These are phyloP conservation scores for Lagodon rhomboides DNA, from an alignment of 2,797 vertebrate genomes.

Conservation along the genomic window DNA sequence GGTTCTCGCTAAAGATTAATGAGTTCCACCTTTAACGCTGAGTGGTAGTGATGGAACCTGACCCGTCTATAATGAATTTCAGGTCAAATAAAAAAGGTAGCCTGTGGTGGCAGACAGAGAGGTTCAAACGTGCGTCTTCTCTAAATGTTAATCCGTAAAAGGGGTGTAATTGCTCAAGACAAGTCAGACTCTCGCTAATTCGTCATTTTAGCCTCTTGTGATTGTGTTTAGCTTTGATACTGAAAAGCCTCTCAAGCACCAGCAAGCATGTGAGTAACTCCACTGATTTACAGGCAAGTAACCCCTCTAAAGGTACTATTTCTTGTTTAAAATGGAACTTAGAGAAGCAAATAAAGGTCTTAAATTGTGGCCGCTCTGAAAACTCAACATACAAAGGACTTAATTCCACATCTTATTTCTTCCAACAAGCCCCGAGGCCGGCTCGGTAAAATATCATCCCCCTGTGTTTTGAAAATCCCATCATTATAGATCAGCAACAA, in stretches of 20 bases:
- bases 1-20: conserved; percentile 60
- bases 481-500: conserved; percentile 49
- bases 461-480: conserved; percentile 20
- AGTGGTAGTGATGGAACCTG: conserved; percentile 62
- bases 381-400: neutral
- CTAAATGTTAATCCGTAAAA: conserved; percentile 62
- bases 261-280: neutral
- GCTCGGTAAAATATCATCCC: neutral
- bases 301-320: neutral
- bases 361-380: neutral
- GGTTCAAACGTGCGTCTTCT: conserved; percentile 79
- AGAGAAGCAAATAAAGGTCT: conserved; percentile 6
- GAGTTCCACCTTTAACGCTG: conserved; percentile 71
- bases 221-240: neutral
- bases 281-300: neutral
- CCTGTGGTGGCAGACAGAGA: conserved; percentile 62
- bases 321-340: neutral
- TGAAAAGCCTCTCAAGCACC: neutral
- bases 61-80: conserved; percentile 76
- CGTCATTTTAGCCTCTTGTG: neutral
- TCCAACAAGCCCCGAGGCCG: conserved; percentile 7
- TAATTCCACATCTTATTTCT: conserved; percentile 5
- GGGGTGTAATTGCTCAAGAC: conserved; percentile 53
- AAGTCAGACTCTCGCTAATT: conserved; percentile 29
- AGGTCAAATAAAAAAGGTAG: conserved; percentile 62